These are phyloP conservation scores for Oplegnathus fasciatus DNA, from an alignment of 2,113 vertebrate species.

Conservation along the genomic window DNA sequence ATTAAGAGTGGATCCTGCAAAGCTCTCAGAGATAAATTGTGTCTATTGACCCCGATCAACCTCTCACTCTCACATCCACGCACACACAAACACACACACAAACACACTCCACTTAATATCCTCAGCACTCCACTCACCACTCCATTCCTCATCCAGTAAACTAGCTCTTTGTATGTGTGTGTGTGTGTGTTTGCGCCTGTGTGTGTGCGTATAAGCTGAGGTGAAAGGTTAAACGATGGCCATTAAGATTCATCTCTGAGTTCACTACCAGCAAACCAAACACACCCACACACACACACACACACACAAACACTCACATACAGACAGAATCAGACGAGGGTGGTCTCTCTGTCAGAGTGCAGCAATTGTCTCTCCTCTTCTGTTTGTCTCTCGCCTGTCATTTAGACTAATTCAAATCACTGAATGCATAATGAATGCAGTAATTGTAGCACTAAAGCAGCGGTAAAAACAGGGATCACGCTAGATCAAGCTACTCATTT, in stretches of 20 bases:
- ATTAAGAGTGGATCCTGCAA: conserved; percentile 43
- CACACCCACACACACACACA: conserved; percentile 28
- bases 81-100: conserved; percentile 4
- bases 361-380: conserved; percentile 64
- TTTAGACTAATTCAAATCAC: conserved; percentile 63
- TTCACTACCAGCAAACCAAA: conserved; percentile 62
- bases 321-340: conserved; percentile 31
- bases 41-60: conserved; percentile 69
- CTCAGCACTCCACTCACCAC: conserved; percentile 40
- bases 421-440: conserved; percentile 70
- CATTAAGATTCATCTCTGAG: conserved; percentile 77
- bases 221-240: conserved; percentile 74
- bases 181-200: conserved; percentile 21
- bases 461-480: conserved; percentile 8
- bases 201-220: conserved; percentile 17
- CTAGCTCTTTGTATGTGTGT: conserved; percentile 48
- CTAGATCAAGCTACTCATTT: conserved; percentile 20
- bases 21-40: conserved; percentile 62
- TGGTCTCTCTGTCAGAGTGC: conserved; percentile 47
- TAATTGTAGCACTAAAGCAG: conserved; percentile 55
- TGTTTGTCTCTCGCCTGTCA: conserved; percentile 61
- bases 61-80: conserved; percentile 20
- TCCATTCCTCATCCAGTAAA: conserved; percentile 62
- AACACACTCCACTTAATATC: conserved; percentile 56
- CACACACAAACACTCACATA: conserved; percentile 11